Conservation (phyloP, 2,888 invertebrate genomes). For the Erpobdella octoculata region DNA sequence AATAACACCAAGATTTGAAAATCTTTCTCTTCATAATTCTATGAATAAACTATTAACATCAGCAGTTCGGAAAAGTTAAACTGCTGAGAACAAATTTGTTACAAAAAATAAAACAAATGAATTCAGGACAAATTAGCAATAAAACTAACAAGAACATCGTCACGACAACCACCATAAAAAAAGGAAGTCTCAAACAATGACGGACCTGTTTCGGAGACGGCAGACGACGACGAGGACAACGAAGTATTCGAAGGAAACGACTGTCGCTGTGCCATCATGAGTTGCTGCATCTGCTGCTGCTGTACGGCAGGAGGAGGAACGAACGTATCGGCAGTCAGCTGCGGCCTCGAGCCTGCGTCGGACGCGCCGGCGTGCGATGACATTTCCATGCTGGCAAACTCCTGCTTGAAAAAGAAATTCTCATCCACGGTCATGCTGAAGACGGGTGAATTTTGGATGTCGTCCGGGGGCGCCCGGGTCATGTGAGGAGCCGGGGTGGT, state of each 20-base stretch:
- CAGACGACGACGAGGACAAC: slow-evolving; percentile 2
- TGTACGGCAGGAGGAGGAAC: neutral
- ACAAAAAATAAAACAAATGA: neutral
- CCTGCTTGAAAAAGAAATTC: neutral
- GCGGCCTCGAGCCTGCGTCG: neutral
- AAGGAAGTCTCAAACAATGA: neutral
- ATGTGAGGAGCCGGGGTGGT: neutral
- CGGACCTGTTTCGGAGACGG: neutral
- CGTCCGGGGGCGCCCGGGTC: neutral
- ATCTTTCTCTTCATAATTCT: neutral
- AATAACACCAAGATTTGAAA: too few relatives aligned
- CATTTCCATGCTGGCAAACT: neutral
- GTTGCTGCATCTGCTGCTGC: neutral
- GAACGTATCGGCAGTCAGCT: slow-evolving; percentile 2
- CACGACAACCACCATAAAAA: too few relatives aligned
- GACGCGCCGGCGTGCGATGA: neutral
- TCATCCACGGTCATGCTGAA: neutral
- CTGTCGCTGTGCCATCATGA: neutral
- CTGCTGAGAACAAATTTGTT: neutral
- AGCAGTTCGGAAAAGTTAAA: too few relatives aligned
- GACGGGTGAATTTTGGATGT: neutral
- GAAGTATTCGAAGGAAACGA: slow-evolving; percentile 1
- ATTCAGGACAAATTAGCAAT: neutral
- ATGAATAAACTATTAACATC: neutral
- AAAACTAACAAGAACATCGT: neutral